Evolutionary conservation across 2,797 vertebrate genomes (phyloP), one percentile per base, ranked within the genome.

Genomic region (Sphaeramia orbicularis): DNA sequence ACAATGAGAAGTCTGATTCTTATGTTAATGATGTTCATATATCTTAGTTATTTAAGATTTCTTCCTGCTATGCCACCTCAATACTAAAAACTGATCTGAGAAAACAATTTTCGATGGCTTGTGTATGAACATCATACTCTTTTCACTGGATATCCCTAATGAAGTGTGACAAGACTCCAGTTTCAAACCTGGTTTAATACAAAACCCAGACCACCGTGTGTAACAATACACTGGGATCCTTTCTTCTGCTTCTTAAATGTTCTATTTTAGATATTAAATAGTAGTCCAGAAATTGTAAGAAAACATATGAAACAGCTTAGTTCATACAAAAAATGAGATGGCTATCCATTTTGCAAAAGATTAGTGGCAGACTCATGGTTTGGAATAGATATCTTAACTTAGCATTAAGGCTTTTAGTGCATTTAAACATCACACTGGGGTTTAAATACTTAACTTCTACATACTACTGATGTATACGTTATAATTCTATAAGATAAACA

Each of bases 251-350:
- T 27, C 24, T 27, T 4, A 27, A 27, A 24, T 66, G 47, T 55
- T 55, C 30, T 43, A 21, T 45, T 8, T 19, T 27, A 50, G 65
- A 80, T 71, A 65, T 67, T 32, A 40, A 62, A 52, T 19, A 40
- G 60, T 16, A 68, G 45, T 32, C 58, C 59, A 78, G 44, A 53
- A 16, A 35, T 66, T 24, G 42, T 66, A 53, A 71, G 12, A 66
- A 76, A 82, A 81, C 62, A 51, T 54, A 51, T 36, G 54, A 68
- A 76, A 74, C 49, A 35, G 53, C 19, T 74, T 59, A 65, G 48
- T 74, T 76, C 45, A 61, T 49, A 53, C 1, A 8, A 63, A 65
- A 32, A 70, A 70, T 36, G 55, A 41, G 10, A 37, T 12, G 35
- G 15, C 50, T 43, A 30, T 69, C 36, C 48, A 56, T n/a, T 41